These are phyloP conservation scores for Molossus molossus DNA, from an alignment of 2,797 vertebrate species.

Conservation along the genomic window DNA sequence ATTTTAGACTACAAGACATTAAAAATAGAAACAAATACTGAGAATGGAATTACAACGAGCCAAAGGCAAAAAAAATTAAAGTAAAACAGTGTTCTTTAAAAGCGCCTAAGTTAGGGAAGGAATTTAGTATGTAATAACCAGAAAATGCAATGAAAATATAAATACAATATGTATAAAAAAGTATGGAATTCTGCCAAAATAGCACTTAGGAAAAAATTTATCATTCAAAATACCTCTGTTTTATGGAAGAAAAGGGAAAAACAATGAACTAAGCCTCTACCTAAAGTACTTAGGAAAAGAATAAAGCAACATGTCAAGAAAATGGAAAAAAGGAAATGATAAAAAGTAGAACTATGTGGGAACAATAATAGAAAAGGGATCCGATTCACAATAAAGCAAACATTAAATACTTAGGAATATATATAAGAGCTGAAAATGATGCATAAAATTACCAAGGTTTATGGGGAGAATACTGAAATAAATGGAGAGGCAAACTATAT, in stretches of 20 bases:
- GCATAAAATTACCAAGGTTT: conserved; percentile 1
- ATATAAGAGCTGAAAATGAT: conserved; percentile 62
- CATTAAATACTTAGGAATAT: conserved; percentile 60
- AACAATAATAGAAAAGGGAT: conserved; percentile 63
- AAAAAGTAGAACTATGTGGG: conserved; percentile 64
- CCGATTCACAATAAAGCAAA: conserved; percentile 65
- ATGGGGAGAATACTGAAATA: conserved; percentile 48
- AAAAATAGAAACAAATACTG: conserved; percentile 73
- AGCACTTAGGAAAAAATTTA: conserved; percentile 80
- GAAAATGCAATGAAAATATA: conserved; percentile 81
- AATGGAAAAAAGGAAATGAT: not conserved
- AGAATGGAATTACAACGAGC: conserved; percentile 67
- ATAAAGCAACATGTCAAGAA: conserved; percentile 59
- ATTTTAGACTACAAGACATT: conserved; percentile 12
- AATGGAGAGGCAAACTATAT: conserved; percentile 22
- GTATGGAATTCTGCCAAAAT: conserved; percentile 77
- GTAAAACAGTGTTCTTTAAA: conserved; percentile 23
- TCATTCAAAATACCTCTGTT: conserved; percentile 64
- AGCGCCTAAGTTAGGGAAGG: conserved; percentile 64
- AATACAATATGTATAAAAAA: conserved; percentile 67
- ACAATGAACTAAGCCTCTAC: conserved; percentile 64
- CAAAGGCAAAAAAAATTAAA: conserved; percentile 58
- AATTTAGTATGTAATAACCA: conserved; percentile 71
- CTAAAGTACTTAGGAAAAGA: conserved; percentile 67
- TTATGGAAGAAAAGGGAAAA: conserved; percentile 65